Percentiles rank a stretch among this genome's conserved stretches.
Conservation (phyloP, 1,140 invertebrate species). For the Formica exsecta region DNA sequence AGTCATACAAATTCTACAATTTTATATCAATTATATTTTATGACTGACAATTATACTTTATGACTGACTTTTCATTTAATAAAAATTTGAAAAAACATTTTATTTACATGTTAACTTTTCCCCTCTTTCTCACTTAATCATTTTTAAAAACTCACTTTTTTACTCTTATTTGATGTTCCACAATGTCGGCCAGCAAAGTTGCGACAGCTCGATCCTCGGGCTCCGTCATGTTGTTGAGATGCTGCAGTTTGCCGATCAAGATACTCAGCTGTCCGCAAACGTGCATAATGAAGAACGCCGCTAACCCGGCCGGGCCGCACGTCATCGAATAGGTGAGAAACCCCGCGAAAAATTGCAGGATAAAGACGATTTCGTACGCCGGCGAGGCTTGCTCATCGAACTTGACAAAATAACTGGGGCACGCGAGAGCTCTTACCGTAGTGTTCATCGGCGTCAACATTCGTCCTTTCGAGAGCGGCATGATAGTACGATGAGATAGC, state of each 20-base stretch:
- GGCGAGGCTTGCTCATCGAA: constrained; percentile 61
- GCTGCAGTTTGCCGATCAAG: constrained; percentile 54
- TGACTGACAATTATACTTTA: not conserved
- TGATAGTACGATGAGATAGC: constrained; percentile 61
- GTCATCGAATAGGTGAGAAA: constrained; percentile 60
- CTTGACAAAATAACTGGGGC: constrained; percentile 56
- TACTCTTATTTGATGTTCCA: constrained; percentile 61
- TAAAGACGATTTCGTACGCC: constrained; percentile 72
- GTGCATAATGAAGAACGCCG: constrained; percentile 65
- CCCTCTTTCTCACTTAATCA: not conserved
- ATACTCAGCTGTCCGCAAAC: constrained; percentile 66
- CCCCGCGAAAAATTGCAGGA: constrained; percentile 60
- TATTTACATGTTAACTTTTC: not conserved
- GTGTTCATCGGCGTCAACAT: constrained; percentile 54
- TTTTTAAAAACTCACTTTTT: constrained; percentile 37
- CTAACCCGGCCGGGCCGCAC: constrained; percentile 55
- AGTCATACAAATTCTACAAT: not conserved
- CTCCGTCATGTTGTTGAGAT: not conserved
- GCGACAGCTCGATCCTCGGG: not conserved
- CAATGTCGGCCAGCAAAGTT: constrained; percentile 40
- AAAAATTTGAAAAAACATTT: not conserved
- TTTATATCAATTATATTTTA: not conserved
- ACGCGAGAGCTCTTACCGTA: constrained; percentile 64
- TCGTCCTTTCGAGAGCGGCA: constrained; percentile 66
- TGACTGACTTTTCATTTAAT: not conserved